Base-by-base conservation (phyloP, 2,888 invertebrate genomes). In the Acleris holmiana region DNA sequence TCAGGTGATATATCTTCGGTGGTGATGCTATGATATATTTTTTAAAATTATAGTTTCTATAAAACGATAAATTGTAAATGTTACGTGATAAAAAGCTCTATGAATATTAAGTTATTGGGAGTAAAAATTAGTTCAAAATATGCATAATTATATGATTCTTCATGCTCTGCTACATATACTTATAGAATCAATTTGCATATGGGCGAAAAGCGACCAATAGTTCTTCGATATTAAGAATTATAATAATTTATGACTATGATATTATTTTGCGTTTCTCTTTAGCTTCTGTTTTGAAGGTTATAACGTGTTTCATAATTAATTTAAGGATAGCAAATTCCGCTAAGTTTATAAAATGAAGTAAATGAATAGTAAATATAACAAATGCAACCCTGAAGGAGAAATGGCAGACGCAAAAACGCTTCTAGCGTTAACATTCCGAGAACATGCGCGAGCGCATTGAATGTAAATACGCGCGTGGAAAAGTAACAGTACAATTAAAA, bases 391-490 rank as follows among this genome's bases (percentile, higher is more conserved):
- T 66, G 57, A 10, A 66, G 53, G 54, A 49, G 63, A 61, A 55
- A 67, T 68, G 71, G 49, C 73, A 66, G 19, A 35, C 18, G 57
- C 60, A 67, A 67, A 73, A 71, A 69, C 61, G 58, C 17, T 53
- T 67, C 58, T 69, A 67, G 66, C 66, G 61, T 56, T 58, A 62
- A 54, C 58, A 55, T 59, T 64, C 67, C 61, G 51, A 19, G 66
- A 62, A 61, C 61, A 19, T 48, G 57, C 46, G 53, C 56, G 40
- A 35, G 54, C 66, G 63, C 70, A 70, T 73, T 73, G 61, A 73
- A 74, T 73, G 74, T 61, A 68, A 73, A 73, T 70, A 67, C 48
- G 46, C 41, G 63, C 49, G 66, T 65, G 71, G 68, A 68, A 71
- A 61, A 48, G 49, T 19, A 57, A 55, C 62, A 56, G 23, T 17